Percentiles rank a stretch among this genome's conserved stretches.
Conservation (phyloP, 1,140 invertebrate species). For the Anastatus disparis region DNA sequence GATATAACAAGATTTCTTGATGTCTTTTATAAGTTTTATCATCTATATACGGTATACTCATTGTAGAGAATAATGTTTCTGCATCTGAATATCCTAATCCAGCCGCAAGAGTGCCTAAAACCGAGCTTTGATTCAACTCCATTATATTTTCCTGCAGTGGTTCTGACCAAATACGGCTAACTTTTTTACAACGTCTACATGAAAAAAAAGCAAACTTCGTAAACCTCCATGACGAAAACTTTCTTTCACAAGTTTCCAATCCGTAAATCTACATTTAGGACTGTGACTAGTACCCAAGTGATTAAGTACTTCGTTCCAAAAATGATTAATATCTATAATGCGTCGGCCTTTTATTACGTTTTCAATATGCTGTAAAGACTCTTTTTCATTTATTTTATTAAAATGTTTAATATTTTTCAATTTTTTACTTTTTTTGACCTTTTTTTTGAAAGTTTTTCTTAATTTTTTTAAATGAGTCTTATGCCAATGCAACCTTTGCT, state of each 20-base stretch:
- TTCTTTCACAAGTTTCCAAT: neutral
- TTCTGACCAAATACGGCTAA: neutral
- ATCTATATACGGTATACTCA: conserved; percentile 29
- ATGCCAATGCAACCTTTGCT: no score
- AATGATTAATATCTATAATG: no score
- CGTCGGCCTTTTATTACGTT: no score
- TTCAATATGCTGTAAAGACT: no score
- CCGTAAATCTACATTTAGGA: neutral
- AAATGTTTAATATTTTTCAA: no score
- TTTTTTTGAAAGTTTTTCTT: no score
- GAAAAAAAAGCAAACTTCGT: conserved; percentile 19
- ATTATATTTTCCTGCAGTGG: neutral
- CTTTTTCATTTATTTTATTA: no score
- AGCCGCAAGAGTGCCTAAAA: conserved; percentile 12
- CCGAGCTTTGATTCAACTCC: conserved; percentile 26
- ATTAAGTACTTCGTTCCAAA: neutral
- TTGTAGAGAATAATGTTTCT: conserved; percentile 20
- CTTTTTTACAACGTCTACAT: conserved; percentile 31
- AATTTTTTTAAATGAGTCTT: no score
- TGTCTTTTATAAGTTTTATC: conserved; percentile 15
- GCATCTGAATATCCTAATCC: conserved; percentile 7
- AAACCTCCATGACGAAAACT: neutral
- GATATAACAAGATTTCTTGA: conserved; percentile 1
- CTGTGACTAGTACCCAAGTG: no score
- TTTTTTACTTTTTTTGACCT: no score